Conservation (phyloP, 2,888 invertebrate species). For the Acleris laterana region DNA sequence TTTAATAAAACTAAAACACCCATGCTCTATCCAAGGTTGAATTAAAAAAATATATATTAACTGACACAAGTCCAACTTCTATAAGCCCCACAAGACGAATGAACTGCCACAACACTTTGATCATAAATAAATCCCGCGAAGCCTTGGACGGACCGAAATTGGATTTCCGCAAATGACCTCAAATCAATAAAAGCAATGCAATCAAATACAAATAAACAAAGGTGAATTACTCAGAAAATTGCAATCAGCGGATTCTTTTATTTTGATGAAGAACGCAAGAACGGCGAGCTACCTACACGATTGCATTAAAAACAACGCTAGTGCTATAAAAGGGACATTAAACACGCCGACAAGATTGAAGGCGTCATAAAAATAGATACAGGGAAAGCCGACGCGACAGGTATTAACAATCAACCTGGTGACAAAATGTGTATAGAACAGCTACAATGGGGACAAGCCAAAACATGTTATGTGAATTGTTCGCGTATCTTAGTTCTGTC, state of each 20-base stretch:
- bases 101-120: conserved; percentile 17
- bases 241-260: conserved; percentile 5
- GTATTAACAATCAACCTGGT: conserved; percentile 63
- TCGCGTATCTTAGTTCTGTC: conserved; percentile 77
- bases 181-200: conserved; percentile 7
- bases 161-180: conserved; percentile 12
- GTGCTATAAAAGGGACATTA: conserved; percentile 20
- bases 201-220: conserved; percentile 10
- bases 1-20: too few species aligned
- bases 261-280: neutral
- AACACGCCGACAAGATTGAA: conserved; percentile 19
- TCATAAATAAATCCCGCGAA: conserved; percentile 17
- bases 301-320: conserved; percentile 4
- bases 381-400: conserved; percentile 31
- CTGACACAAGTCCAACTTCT: conserved; percentile 2
- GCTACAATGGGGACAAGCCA: conserved; percentile 69
- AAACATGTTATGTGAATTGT: conserved; percentile 78
- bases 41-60: conserved; percentile 16
- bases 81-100: conserved; percentile 20
- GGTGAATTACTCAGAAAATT: neutral
- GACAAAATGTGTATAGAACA: conserved; percentile 58
- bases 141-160: conserved; percentile 8
- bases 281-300: neutral
- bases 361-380: conserved; percentile 21
- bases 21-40: neutral